Percentiles rank a stretch among this genome's conserved stretches.
These are phyloP conservation scores for Catharus minimus DNA, from an alignment of 2,113 vertebrate species.

Conservation along the genomic window DNA sequence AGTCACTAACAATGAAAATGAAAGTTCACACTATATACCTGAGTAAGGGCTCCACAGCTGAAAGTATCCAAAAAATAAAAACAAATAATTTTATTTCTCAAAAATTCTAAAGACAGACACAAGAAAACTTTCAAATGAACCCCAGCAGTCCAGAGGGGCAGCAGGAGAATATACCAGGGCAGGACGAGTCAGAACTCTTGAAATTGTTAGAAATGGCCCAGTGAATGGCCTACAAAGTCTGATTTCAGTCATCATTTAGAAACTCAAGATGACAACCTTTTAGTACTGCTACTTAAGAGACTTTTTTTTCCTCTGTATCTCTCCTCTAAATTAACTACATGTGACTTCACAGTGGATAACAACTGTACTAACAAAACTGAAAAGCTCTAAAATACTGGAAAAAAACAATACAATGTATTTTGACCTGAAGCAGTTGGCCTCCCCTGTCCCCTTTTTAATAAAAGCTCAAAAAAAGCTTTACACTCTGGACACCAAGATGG, in stretches of 20 bases:
- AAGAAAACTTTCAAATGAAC: background rate
- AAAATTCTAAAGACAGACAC: background rate
- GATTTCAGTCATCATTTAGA: background rate
- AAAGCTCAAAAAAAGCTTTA: background rate
- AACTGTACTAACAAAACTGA: background rate
- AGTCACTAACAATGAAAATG: background rate
- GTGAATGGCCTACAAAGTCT: background rate
- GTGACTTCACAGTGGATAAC: accelerated
- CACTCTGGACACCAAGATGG: background rate
- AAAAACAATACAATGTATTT: background rate
- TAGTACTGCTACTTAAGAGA: background rate
- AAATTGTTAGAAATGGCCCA: background rate
- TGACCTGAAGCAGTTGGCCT: background rate
- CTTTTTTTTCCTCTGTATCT: background rate
- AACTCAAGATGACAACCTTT: background rate
- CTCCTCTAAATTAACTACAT: background rate
- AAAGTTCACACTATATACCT: background rate
- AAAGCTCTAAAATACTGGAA: background rate
- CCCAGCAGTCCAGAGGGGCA: background rate
- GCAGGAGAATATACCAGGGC: background rate
- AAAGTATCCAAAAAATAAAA: background rate
- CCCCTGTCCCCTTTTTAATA: background rate
- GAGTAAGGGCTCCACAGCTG: background rate
- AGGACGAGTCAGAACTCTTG: background rate
- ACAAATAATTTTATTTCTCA: background rate